These are phyloP conservation scores for Acleris sparsana DNA, from an alignment of 2,888 invertebrate species.

Conservation along the genomic window DNA sequence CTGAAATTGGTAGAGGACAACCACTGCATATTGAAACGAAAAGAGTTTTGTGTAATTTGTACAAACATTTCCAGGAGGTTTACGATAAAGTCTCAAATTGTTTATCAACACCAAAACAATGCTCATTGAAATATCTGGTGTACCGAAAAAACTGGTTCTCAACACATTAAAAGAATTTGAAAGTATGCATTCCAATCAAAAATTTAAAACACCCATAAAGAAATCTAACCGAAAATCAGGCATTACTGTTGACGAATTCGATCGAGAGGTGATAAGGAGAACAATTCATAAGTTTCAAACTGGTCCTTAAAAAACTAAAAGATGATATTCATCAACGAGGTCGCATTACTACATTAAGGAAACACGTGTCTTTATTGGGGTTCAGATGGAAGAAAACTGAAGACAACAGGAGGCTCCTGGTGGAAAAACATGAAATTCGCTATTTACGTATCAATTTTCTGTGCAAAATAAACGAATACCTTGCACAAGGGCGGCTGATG, in stretches of 20 bases:
- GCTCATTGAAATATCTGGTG: neutral
- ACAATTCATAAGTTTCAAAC: neutral
- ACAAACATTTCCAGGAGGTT: no score
- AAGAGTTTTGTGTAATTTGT: no score
- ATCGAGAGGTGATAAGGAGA: constrained; percentile 5
- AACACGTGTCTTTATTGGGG: constrained; percentile 5
- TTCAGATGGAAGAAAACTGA: constrained; percentile 11
- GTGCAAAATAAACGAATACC: no score
- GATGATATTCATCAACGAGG: constrained; percentile 14
- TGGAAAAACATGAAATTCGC: neutral
- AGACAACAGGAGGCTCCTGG: constrained; percentile 3
- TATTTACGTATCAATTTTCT: no score
- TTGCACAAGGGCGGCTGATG: no score
- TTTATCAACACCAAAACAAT: no score
- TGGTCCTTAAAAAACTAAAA: constrained; percentile 14
- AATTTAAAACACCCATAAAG: no score
- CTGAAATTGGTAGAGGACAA: no score
- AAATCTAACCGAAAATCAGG: no score
- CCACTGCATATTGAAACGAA: no score
- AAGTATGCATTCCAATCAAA: constrained; percentile 3
- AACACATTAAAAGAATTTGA: constrained; percentile 4
- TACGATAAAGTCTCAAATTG: no score
- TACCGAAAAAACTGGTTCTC: constrained; percentile 6
- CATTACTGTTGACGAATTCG: neutral
- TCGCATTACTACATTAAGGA: constrained; percentile 4